Percentiles rank a stretch among this genome's conserved stretches.
Conservation (phyloP, 2,113 vertebrate genomes). For the Pyrgilauda ruficollis region DNA sequence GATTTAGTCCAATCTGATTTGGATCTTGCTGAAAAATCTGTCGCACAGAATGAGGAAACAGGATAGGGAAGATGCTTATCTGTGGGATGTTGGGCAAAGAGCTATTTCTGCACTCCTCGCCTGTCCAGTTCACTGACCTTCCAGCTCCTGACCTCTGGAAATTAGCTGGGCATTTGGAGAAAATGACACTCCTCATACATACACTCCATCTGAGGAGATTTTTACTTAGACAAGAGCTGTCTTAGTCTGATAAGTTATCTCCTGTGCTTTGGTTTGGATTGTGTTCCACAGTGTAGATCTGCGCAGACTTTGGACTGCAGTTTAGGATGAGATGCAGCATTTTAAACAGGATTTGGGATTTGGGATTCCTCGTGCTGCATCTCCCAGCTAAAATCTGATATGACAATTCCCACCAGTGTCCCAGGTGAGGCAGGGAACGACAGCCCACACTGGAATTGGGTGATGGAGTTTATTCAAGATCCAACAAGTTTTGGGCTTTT, state of each 20-base stretch:
- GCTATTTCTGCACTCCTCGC: background rate
- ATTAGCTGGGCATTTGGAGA: background rate
- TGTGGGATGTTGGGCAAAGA: background rate
- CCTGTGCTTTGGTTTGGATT: background rate
- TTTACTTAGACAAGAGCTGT: background rate
- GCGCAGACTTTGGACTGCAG: background rate
- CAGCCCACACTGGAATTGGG: background rate
- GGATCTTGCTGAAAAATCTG: conserved; percentile 30
- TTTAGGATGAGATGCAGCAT: background rate
- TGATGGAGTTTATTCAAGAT: background rate
- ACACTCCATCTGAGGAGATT: background rate
- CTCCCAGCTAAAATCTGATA: background rate
- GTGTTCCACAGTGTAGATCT: background rate
- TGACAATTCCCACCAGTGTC: background rate
- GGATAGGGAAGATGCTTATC: background rate
- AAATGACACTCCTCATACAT: background rate
- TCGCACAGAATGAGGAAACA: background rate
- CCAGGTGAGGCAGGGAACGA: background rate
- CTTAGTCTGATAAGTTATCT: background rate
- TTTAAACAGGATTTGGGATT: background rate
- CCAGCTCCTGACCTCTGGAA: background rate
- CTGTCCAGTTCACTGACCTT: background rate
- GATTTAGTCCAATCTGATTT: background rate
- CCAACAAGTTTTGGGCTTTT: background rate
- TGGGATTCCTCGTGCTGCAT: background rate